Conservation (phyloP, 2,113 vertebrate genomes). For the Pavo muticus region DNA sequence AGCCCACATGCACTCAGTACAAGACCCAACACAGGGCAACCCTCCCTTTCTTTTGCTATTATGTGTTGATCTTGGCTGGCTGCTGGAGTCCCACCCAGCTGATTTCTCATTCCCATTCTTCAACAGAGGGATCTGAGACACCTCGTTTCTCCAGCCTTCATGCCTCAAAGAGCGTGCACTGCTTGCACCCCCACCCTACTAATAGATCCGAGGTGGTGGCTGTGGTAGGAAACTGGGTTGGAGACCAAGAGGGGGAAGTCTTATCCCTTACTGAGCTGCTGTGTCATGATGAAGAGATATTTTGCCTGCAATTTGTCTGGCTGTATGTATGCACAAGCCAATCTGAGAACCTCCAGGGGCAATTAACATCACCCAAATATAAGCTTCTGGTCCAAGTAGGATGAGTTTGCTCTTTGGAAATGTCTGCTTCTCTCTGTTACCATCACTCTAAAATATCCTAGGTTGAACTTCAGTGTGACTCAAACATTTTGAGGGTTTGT, state of each 20-base stretch:
- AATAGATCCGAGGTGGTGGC: background rate
- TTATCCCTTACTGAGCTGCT: background rate
- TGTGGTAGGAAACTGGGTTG: fast-evolving
- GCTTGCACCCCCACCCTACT: fast-evolving
- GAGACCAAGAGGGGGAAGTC: background rate
- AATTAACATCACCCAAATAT: background rate
- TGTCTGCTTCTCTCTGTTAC: background rate
- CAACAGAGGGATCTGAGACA: background rate
- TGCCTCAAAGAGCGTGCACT: no score
- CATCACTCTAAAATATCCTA: background rate
- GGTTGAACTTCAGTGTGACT: background rate
- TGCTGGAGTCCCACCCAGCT: background rate
- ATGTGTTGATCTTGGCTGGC: background rate
- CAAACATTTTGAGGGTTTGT: background rate
- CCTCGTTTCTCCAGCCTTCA: background rate
- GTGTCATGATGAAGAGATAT: background rate
- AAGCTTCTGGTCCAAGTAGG: background rate
- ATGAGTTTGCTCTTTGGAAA: background rate
- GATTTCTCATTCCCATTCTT: background rate
- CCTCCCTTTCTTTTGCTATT: background rate
- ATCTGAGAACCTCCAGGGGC: fast-evolving
- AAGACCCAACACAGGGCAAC: background rate
- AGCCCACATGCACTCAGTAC: background rate
- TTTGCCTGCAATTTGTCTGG: fast-evolving
- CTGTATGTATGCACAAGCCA: background rate